A percentile compares a stretch with the other conserved stretches of the same genome.
phyloP scores from a whole-genome alignment of 1,140 invertebrate genomes.

The Anagrus nilaparvatae region DNA sequence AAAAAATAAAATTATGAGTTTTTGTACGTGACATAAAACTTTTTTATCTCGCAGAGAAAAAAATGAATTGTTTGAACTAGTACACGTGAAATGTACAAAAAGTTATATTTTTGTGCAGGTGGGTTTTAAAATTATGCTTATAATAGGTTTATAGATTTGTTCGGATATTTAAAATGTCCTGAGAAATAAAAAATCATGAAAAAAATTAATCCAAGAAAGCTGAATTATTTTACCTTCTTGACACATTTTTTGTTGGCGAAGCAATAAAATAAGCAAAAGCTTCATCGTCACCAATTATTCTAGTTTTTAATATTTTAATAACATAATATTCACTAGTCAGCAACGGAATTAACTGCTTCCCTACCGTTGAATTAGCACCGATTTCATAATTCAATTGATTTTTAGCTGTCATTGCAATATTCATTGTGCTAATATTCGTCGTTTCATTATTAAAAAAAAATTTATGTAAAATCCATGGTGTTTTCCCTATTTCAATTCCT shows the following conservation, averaged over 20 bases:
- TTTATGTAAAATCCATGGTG: constrained; percentile 12
- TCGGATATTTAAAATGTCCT: too few species aligned
- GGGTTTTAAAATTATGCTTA: too few species aligned
- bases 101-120: background rate
- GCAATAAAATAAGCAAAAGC: constrained; percentile 9
- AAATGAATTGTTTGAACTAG: background rate
- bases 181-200: too few species aligned
- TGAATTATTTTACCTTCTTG: too few species aligned
- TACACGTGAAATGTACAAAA: background rate
- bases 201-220: too few species aligned
- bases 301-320: background rate
- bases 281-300: background rate
- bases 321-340: constrained; percentile 9
- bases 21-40: too few species aligned
- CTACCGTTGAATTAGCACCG: background rate
- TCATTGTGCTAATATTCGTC: background rate
- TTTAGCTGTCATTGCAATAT: constrained; percentile 9
- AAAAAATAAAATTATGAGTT: too few species aligned
- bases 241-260: constrained; percentile 8
- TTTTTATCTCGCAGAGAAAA: too few species aligned
- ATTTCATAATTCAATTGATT: background rate
- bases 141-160: too few species aligned
- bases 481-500: constrained; percentile 24
- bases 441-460: constrained; percentile 2
- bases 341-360: constrained; percentile 1